These are phyloP conservation scores for Phaethon lepturus DNA, from an alignment of 2,113 vertebrate genomes.

Conservation along the genomic window DNA sequence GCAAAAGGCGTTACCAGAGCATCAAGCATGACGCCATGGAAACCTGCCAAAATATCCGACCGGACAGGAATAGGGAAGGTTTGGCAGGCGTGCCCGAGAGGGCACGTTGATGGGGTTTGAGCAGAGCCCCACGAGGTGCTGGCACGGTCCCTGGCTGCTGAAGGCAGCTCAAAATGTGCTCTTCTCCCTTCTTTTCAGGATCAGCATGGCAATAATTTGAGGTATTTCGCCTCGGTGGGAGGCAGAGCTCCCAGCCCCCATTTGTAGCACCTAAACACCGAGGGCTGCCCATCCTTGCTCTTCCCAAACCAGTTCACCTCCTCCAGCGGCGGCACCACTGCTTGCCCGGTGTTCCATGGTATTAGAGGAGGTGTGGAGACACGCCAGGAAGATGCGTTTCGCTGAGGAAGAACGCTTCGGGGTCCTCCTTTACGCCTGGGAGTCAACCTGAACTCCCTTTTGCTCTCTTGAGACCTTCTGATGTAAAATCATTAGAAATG, in stretches of 20 bases:
- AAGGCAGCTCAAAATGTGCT: background rate
- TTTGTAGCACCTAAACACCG: accelerated
- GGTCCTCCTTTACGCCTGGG: background rate
- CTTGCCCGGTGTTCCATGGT: background rate
- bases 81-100: background rate
- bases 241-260: background rate
- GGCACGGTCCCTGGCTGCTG: background rate
- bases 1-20: background rate
- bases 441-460: background rate
- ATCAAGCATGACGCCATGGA: background rate
- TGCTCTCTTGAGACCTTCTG: background rate
- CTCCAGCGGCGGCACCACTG: accelerated
- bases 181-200: background rate
- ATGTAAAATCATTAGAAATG: background rate
- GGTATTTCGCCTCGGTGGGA: background rate
- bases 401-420: accelerated
- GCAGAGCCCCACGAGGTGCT: background rate
- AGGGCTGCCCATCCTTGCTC: background rate
- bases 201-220: background rate
- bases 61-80: background rate
- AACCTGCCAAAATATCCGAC: background rate
- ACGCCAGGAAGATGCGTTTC: background rate
- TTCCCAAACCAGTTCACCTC: background rate
- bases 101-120: background rate
- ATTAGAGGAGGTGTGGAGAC: background rate